Conservation (phyloP, 2,888 invertebrate species). For the Euzophera pinguis region DNA sequence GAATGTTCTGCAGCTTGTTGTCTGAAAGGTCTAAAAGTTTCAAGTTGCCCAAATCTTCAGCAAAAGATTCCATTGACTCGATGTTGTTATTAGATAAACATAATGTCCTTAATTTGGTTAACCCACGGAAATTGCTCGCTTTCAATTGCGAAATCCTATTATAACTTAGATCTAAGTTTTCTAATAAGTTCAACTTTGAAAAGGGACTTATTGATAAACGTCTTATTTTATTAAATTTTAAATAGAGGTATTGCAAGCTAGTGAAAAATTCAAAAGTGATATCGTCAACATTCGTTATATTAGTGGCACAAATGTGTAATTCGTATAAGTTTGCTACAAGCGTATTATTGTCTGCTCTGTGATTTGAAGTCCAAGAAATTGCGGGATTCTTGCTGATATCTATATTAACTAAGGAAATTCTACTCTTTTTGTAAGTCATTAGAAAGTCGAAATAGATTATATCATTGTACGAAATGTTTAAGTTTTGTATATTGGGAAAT, state of each 20-base stretch:
- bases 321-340: constrained; percentile 63
- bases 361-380: constrained; percentile 50
- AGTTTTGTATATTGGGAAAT: constrained; percentile 66
- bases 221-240: constrained; percentile 87
- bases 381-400: constrained; percentile 69
- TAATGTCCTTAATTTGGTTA: constrained; percentile 85
- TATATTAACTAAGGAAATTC: constrained; percentile 56
- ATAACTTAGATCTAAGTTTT: constrained; percentile 89
- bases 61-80: constrained; percentile 90
- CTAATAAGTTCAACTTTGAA: constrained; percentile 84
- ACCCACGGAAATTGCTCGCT: constrained; percentile 89
- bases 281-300: constrained; percentile 78
- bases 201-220: constrained; percentile 92
- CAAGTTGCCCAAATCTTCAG: constrained; percentile 86
- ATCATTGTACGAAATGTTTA: constrained; percentile 66
- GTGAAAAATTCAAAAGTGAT: constrained; percentile 87
- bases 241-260: constrained; percentile 87
- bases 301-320: constrained; percentile 64
- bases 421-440: constrained; percentile 44
- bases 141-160: constrained; percentile 91
- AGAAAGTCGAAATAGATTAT: constrained; percentile 64
- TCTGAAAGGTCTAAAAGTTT: constrained; percentile 90
- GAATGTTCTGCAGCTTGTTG: constrained; percentile 89
- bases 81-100: constrained; percentile 92
- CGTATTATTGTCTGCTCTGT: constrained; percentile 51